Evolutionary conservation across 2,888 invertebrate species (phyloP), one percentile per base, ranked within the genome.

Genomic region (Lycophotia porphyrea): DNA sequence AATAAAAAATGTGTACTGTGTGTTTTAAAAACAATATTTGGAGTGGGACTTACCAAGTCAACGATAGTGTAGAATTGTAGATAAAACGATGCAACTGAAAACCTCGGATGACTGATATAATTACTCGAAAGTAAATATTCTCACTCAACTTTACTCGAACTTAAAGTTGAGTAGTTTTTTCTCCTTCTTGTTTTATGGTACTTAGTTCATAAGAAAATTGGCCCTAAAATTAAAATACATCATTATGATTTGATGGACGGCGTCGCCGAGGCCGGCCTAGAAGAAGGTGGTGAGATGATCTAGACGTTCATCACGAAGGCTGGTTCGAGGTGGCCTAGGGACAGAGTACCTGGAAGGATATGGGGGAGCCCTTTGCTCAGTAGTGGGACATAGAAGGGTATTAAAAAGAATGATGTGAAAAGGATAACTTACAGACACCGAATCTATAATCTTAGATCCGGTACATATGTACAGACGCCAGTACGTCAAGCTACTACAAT

Each of bases 1-100:
- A 21, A 70, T 66, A 75, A 81, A 78, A 79, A 68, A 74, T 2
- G 9, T 3, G 47, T 61, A 21, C n/a, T 4, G 27, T 73, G 27
- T 67, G 27, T 42, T 63, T 71, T 55, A 36, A 27, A 58, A 55
- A 47, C 3, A 55, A 27, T 58, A 36, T 60, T 64, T 49, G 4
- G 34, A 36, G 13, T 27, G 24, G 49, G 18, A 44, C 63, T 36
- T 69, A 1, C 21, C 52, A 44, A 61, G 61, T 36, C 31, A 60
- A 36, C 4, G 34, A 47, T 5, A 31, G 36, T 67, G 1, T 36
- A 7, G 49, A 36, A n/a, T n/a, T n/a, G n/a, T n/a, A 68, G 15
- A 11, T 67, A 11, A 8, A 31, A 58, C 31, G 8, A 58, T 8
- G 3, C 18, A 1, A 55, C 5, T 5, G 27, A 18, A 7, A 58